Percentiles rank a stretch among this genome's conserved stretches.
These are phyloP conservation scores for Littorina saxatilis DNA, from an alignment of 1,140 invertebrate species.

Conservation along the genomic window DNA sequence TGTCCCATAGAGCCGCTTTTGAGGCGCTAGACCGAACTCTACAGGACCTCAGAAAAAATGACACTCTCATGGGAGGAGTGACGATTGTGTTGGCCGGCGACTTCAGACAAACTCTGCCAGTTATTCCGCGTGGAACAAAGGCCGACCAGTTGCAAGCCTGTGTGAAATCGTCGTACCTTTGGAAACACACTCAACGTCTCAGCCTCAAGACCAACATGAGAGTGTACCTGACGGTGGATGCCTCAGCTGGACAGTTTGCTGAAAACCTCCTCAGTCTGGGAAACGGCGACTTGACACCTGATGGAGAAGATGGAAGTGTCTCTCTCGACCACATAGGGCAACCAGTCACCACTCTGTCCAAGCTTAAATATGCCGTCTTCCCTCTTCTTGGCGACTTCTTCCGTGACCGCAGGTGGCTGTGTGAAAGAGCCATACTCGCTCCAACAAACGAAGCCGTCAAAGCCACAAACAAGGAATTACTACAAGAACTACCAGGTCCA, in stretches of 20 bases:
- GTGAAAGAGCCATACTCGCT: not conserved
- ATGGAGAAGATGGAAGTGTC: not conserved
- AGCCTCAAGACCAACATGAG: slow-evolving; percentile 25
- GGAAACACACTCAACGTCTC: slow-evolving; percentile 49
- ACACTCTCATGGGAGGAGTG: slow-evolving; percentile 51
- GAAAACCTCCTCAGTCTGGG: not conserved
- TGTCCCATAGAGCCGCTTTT: slow-evolving; percentile 49
- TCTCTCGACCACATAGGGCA: not conserved
- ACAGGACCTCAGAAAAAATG: slow-evolving; percentile 55
- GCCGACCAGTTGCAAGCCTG: slow-evolving; percentile 52
- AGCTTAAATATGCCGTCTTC: not conserved
- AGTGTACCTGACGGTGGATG: not conserved
- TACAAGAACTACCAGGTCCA: not conserved
- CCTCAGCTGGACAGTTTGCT: not conserved
- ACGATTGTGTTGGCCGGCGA: slow-evolving; percentile 62
- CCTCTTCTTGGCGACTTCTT: not conserved
- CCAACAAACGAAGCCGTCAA: not conserved
- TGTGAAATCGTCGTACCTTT: slow-evolving; percentile 57
- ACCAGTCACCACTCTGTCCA: not conserved
- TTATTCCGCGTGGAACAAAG: slow-evolving; percentile 16
- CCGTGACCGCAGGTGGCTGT: not conserved
- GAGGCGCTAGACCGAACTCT: slow-evolving; percentile 49
- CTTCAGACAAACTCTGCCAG: too few species aligned
- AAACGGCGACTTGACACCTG: not conserved
- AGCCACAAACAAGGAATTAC: not conserved